Percentiles rank a stretch among this genome's conserved stretches.
These are phyloP conservation scores for Huso huso DNA, from an alignment of 2,797 vertebrate genomes.

Conservation along the genomic window DNA sequence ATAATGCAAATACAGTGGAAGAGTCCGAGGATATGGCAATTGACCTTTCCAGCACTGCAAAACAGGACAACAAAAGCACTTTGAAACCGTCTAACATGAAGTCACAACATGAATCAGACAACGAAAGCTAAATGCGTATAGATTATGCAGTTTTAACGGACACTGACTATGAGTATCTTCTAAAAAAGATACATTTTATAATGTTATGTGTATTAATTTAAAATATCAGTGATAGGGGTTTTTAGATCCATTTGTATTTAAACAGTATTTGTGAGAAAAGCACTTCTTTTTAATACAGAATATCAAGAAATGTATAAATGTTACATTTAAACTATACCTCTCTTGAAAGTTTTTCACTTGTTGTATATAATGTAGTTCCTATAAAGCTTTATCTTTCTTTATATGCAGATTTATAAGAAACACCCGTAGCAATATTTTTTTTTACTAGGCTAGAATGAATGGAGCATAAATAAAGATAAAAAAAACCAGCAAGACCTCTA, in stretches of 20 bases:
- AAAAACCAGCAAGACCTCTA: too few species aligned
- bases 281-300: conserved; percentile 4
- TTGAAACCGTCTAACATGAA: conserved; percentile 40
- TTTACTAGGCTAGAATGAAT: too few species aligned
- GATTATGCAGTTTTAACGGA: conserved; percentile 7
- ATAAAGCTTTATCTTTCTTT: background rate
- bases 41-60: conserved; percentile 82
- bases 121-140: conserved; percentile 46
- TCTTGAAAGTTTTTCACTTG: background rate
- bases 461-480: too few species aligned
- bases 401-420: too few species aligned
- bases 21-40: conserved; percentile 69
- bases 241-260: conserved; percentile 19
- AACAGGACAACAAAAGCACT: conserved; percentile 55
- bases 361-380: conserved; percentile 1
- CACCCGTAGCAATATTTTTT: too few species aligned
- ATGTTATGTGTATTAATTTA: conserved; percentile 15
- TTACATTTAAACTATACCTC: background rate
- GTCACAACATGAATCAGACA: conserved; percentile 49
- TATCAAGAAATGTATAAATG: conserved; percentile 8
- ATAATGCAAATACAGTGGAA: conserved; percentile 37
- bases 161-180: conserved; percentile 13
- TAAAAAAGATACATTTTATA: conserved; percentile 33
- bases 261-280: conserved; percentile 28
- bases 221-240: conserved; percentile 28